Evolutionary conservation across 2,888 invertebrate species (phyloP).

Genomic region (Nomada lathburiana): DNA sequence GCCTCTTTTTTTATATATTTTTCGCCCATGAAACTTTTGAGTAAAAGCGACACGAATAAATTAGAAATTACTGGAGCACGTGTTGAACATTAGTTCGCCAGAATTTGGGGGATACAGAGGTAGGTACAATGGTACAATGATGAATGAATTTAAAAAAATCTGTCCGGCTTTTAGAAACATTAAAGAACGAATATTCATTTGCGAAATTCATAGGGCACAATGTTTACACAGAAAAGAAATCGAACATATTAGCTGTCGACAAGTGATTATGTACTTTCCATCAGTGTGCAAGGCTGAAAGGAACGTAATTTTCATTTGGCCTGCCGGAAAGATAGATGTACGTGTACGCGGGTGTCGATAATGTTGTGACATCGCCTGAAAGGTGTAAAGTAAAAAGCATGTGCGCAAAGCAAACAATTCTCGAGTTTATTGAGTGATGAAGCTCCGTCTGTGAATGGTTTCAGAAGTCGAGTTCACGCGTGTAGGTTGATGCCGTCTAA

Average conservation of each 20-base stretch:
- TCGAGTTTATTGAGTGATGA: slow-evolving; percentile 65
- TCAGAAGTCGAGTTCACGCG: slow-evolving; percentile 49
- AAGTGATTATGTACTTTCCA: no score
- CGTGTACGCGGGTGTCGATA: slow-evolving; percentile 32
- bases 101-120: not conserved
- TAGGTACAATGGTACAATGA: not conserved
- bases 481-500: slow-evolving; percentile 60
- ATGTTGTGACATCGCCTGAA: slow-evolving; percentile 59
- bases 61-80: not conserved
- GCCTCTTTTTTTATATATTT: not conserved
- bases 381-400: slow-evolving; percentile 66
- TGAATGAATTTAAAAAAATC: not conserved
- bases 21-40: no score
- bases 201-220: not conserved
- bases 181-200: not conserved
- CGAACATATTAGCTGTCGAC: no score
- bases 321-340: slow-evolving; percentile 23
- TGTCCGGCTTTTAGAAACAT: not conserved
- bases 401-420: slow-evolving; percentile 65
- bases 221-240: not conserved
- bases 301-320: not conserved
- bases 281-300: slow-evolving; percentile 1
- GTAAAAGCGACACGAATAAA: not conserved
- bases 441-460: slow-evolving; percentile 50
- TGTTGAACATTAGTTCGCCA: not conserved